Conservation (phyloP, 2,113 vertebrate species). For the Notarius lentiginosus region DNA sequence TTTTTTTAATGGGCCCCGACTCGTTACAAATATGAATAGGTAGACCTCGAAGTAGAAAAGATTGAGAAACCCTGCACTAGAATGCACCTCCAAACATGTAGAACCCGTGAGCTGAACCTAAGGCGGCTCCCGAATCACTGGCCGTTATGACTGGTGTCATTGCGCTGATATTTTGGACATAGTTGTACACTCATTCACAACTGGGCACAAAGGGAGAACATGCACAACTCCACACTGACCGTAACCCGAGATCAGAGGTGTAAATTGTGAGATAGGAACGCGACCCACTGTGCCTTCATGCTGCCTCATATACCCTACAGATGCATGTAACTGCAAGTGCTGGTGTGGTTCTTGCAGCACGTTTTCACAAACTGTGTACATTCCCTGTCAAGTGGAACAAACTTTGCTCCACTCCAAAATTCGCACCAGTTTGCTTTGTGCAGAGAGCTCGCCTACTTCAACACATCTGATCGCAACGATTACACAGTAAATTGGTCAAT, state of each 20-base stretch:
- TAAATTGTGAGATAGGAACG: background rate
- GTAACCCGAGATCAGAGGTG: background rate
- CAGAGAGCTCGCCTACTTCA: conserved; percentile 13
- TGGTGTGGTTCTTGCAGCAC: background rate
- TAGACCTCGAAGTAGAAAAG: too few species aligned
- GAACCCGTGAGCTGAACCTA: too few species aligned
- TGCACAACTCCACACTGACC: background rate
- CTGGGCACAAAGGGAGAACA: background rate
- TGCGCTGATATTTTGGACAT: too few species aligned
- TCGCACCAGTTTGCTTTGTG: conserved; percentile 3
- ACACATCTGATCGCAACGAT: conserved; percentile 26
- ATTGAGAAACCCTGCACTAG: too few species aligned
- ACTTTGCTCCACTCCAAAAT: conserved; percentile 12
- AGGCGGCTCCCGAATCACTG: too few species aligned
- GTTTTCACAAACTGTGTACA: conserved; percentile 16
- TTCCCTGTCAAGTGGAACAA: conserved; percentile 17
- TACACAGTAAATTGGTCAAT: conserved; percentile 33
- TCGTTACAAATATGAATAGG: too few species aligned
- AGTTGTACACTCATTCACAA: too few species aligned
- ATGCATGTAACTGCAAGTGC: background rate
- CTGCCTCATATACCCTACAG: background rate
- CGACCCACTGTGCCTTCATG: background rate
- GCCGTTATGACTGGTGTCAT: too few species aligned
- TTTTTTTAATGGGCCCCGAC: too few species aligned
- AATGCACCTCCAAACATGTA: background rate